Percentiles rank a stretch among this genome's conserved stretches.
Evolutionary conservation across 2,888 invertebrate species (phyloP).

Genomic region (Acleris sparsana): DNA sequence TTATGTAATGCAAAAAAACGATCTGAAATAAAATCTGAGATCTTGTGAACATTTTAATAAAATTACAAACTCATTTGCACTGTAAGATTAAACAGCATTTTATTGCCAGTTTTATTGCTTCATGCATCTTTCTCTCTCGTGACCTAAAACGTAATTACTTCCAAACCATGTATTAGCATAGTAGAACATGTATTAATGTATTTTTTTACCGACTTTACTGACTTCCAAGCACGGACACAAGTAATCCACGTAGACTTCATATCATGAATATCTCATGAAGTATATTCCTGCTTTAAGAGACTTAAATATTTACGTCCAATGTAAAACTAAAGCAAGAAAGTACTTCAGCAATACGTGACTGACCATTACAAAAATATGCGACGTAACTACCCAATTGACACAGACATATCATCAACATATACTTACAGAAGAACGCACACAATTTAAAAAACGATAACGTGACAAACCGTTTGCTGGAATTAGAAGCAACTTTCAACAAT

Average conservation of each 20-base stretch:
- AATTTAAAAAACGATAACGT: conserved; percentile 29
- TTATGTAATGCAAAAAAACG: not conserved
- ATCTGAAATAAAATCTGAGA: too few species aligned
- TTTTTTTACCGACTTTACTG: conserved; percentile 19
- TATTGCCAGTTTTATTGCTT: not conserved
- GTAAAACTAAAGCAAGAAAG: too few species aligned
- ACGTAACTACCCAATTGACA: too few species aligned
- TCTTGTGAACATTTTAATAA: not conserved
- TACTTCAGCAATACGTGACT: too few species aligned
- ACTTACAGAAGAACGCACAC: not conserved
- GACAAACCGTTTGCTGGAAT: conserved; percentile 41
- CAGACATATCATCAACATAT: too few species aligned
- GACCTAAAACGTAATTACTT: not conserved
- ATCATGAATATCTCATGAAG: too few species aligned
- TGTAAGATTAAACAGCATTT: not conserved
- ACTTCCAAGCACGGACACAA: conserved; percentile 27
- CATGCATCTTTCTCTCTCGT: not conserved
- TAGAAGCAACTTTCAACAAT: conserved; percentile 28
- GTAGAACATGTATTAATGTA: conserved; percentile 5
- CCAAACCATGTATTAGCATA: not conserved
- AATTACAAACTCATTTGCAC: not conserved
- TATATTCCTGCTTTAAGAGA: too few species aligned
- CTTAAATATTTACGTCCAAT: too few species aligned
- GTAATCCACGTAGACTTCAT: not conserved
- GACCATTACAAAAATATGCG: too few species aligned